Evolutionary conservation across 2,113 vertebrate species (phyloP).

Genomic region (Podiceps cristatus): DNA sequence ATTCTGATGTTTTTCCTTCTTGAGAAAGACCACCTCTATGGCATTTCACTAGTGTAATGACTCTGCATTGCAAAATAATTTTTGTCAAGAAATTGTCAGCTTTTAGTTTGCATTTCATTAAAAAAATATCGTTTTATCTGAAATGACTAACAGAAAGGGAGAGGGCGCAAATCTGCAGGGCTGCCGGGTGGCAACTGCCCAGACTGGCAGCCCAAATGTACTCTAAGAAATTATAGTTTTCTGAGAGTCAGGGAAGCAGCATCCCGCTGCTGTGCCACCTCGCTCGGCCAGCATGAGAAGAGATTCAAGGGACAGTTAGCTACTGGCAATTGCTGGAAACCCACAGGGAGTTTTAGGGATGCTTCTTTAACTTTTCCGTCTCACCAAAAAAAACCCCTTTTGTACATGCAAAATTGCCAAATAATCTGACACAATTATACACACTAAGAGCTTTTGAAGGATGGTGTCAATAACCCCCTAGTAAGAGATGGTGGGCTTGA

Average conservation of each 20-base stretch:
- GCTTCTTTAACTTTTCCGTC: not conserved
- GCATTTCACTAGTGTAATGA: not conserved
- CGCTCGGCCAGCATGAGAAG: not conserved
- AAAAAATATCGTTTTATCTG: not conserved
- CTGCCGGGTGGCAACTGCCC: not conserved
- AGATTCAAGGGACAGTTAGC: not conserved
- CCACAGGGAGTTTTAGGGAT: not conserved
- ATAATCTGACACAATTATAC: not conserved
- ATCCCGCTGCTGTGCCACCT: not conserved
- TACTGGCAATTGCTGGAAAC: not conserved
- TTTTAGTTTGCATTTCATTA: not conserved
- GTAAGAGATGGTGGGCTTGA: not conserved
- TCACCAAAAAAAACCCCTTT: not conserved
- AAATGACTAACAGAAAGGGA: not conserved
- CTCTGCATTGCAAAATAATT: not conserved
- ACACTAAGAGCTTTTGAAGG: not conserved
- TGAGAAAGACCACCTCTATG: not conserved
- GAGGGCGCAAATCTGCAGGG: not conserved
- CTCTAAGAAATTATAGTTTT: not conserved
- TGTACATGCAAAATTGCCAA: not conserved
- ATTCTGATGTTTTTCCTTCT: not conserved
- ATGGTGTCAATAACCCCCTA: no score
- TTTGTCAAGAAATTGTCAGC: not conserved
- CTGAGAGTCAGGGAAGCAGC: not conserved
- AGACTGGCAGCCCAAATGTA: not conserved